These are phyloP conservation scores for Moxostoma hubbsi DNA, from an alignment of 2,797 vertebrate species.

Conservation along the genomic window DNA sequence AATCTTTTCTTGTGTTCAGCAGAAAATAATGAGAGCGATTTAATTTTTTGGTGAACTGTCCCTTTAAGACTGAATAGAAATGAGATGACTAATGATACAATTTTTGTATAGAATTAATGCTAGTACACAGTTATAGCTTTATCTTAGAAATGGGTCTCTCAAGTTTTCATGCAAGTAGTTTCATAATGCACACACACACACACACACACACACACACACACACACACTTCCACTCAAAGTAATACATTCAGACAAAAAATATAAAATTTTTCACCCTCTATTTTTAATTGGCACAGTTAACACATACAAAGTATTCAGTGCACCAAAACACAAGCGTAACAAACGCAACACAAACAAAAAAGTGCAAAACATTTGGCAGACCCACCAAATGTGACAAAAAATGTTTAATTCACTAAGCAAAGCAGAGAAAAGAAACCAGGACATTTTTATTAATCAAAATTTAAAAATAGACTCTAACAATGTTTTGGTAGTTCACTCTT, in stretches of 20 bases:
- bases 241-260: conserved; percentile 7
- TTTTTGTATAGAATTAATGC: too few species aligned
- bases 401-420: conserved; percentile 72
- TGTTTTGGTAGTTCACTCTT: conserved; percentile 69
- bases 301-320: conserved; percentile 85
- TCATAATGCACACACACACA: neutral
- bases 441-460: conserved; percentile 75
- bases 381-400: conserved; percentile 59
- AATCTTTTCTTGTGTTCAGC: too few species aligned
- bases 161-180: too few species aligned
- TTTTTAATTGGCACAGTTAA: conserved; percentile 87
- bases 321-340: conserved; percentile 81
- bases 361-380: conserved; percentile 82
- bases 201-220: neutral
- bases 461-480: conserved; percentile 78
- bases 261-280: conserved; percentile 69
- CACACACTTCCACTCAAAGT: neutral
- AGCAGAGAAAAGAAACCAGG: conserved; percentile 74
- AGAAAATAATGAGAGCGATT: too few species aligned
- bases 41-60: too few species aligned
- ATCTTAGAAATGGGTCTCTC: too few species aligned
- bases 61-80: too few species aligned
- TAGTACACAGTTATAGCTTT: too few species aligned
- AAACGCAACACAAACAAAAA: conserved; percentile 75
- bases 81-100: too few species aligned